These are phyloP conservation scores for Spialia ferax DNA, from an alignment of 2,888 invertebrate genomes.

Conservation along the genomic window DNA sequence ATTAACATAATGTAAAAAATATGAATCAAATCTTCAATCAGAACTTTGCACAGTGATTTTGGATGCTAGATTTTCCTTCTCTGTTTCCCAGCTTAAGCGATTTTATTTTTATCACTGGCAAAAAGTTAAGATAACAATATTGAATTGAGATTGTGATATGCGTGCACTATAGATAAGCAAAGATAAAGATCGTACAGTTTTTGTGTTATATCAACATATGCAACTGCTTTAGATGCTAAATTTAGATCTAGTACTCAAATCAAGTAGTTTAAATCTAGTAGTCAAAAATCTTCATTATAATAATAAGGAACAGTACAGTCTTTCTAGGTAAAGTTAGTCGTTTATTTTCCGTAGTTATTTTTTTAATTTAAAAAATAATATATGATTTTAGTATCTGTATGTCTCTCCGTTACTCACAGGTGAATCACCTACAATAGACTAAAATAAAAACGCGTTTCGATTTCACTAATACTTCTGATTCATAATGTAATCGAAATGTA, in stretches of 20 bases:
- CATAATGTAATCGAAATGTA: neutral
- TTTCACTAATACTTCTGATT: neutral
- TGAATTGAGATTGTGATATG: conserved; percentile 20
- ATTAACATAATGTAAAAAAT: too few relatives aligned
- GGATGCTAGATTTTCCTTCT: too few relatives aligned
- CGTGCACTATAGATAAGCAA: conserved; percentile 27
- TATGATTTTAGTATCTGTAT: neutral
- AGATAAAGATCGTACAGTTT: conserved; percentile 14
- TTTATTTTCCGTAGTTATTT: too few relatives aligned
- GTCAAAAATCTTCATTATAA: too few relatives aligned
- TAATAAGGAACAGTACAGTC: too few relatives aligned
- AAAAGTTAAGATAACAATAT: conserved; percentile 24
- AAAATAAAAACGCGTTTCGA: neutral
- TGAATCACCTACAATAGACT: neutral
- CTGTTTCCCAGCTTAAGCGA: neutral
- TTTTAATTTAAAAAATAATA: neutral
- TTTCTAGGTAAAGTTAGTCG: too few relatives aligned
- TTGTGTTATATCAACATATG: neutral
- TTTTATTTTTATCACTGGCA: conserved; percentile 13
- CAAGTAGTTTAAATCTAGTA: too few relatives aligned
- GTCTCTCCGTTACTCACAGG: too few relatives aligned
- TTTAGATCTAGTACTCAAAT: too few relatives aligned
- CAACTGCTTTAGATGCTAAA: neutral
- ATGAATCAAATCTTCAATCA: too few relatives aligned
- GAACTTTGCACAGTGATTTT: too few relatives aligned